A percentile compares a stretch with the other conserved stretches of the same genome.
phyloP scores from a whole-genome alignment of 2,113 vertebrate species.

The Pogona vitticeps region DNA sequence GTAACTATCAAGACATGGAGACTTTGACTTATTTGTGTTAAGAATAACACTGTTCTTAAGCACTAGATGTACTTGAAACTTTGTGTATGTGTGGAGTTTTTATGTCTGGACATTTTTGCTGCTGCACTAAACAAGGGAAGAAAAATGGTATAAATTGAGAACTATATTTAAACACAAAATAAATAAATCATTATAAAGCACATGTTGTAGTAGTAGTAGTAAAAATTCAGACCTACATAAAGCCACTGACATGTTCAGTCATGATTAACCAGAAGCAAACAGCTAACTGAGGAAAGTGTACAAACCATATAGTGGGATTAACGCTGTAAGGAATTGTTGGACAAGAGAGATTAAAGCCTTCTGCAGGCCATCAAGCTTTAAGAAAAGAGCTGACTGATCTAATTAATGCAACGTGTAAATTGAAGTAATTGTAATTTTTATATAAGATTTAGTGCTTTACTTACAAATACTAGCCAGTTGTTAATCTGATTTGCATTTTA shows the following conservation, averaged over 20 bases:
- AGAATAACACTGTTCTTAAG: not conserved
- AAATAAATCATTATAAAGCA: not conserved
- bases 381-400: slow-evolving; percentile 59
- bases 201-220: not conserved
- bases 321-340: slow-evolving; percentile 8
- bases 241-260: slow-evolving; percentile 32
- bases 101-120: slow-evolving; percentile 8
- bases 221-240: slow-evolving; percentile 2
- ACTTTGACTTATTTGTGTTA: not conserved
- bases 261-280: slow-evolving; percentile 54
- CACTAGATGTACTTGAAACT: not conserved
- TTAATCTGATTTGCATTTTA: slow-evolving; percentile 47
- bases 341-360: slow-evolving; percentile 56
- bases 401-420: slow-evolving; percentile 64
- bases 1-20: not conserved
- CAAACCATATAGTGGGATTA: slow-evolving; percentile 29
- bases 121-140: slow-evolving; percentile 26
- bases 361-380: slow-evolving; percentile 42
- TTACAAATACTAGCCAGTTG: slow-evolving; percentile 62
- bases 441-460: slow-evolving; percentile 63
- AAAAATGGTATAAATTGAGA: slow-evolving; percentile 23
- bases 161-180: not conserved
- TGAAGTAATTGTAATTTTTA: slow-evolving; percentile 65
- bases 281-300: slow-evolving; percentile 50
- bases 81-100: fast-evolving